Evolutionary conservation across 2,888 invertebrate genomes (phyloP).

Genomic region (Stenotaenia linearis): DNA sequence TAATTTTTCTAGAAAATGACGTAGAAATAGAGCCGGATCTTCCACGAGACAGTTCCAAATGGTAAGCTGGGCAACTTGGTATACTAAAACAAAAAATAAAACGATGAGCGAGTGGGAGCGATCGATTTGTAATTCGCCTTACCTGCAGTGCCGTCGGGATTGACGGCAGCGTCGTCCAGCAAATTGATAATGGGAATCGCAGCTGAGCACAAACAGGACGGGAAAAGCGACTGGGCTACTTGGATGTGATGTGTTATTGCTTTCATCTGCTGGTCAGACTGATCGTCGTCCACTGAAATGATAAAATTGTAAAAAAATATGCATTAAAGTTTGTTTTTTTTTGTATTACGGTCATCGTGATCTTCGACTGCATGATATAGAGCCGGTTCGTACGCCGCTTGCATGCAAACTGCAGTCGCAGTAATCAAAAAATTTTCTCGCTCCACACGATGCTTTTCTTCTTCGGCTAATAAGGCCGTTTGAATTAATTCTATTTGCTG

Average conservation of each 20-base stretch:
- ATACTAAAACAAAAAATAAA: slow-evolving; percentile 51
- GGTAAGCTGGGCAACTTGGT: slow-evolving; percentile 60
- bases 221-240: slow-evolving; percentile 90
- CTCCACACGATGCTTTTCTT: slow-evolving; percentile 90
- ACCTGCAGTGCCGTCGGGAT: slow-evolving; percentile 87
- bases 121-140: slow-evolving; percentile 39
- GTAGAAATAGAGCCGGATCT: slow-evolving; percentile 90
- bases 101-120: background rate
- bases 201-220: slow-evolving; percentile 91
- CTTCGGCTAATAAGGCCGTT: slow-evolving; percentile 87
- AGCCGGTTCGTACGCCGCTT: slow-evolving; percentile 94
- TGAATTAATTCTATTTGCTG: slow-evolving; percentile 98
- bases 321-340: background rate
- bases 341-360: slow-evolving; percentile 66
- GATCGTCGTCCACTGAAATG: slow-evolving; percentile 36
- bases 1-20: slow-evolving; percentile 90
- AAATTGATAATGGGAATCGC: slow-evolving; percentile 91
- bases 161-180: slow-evolving; percentile 93
- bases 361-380: slow-evolving; percentile 72
- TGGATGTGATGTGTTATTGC: slow-evolving; percentile 55
- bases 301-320: background rate
- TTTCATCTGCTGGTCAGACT: slow-evolving; percentile 56
- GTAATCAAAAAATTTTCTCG: slow-evolving; percentile 92
- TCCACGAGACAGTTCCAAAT: slow-evolving; percentile 98
- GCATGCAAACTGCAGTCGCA: slow-evolving; percentile 87